Evolutionary conservation across 2,888 invertebrate genomes (phyloP).

Genomic region (Dryococelus australis): DNA sequence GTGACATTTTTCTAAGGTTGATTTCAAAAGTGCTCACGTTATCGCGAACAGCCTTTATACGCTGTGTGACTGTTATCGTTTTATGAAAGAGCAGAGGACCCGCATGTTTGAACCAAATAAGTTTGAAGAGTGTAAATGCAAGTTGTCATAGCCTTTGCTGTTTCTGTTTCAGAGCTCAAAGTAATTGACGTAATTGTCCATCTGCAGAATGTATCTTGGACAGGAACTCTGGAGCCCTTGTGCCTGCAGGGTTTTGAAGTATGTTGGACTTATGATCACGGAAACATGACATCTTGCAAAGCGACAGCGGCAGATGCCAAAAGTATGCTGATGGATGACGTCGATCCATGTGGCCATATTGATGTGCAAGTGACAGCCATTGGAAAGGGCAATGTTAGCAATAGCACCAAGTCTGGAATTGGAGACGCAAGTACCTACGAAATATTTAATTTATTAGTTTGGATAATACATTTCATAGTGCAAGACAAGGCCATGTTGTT

Average conservation of each 20-base stretch:
- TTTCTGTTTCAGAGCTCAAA: not conserved
- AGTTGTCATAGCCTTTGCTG: no score
- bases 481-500: no score
- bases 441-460: no score
- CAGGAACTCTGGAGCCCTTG: not conserved
- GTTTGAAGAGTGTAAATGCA: no score
- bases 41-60: no score
- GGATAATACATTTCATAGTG: no score
- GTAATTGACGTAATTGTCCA: not conserved
- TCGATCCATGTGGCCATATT: not conserved
- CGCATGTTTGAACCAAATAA: no score
- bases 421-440: no score
- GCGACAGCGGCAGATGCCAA: not conserved
- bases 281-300: not conserved
- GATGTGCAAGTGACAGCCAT: not conserved
- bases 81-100: no score
- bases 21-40: no score
- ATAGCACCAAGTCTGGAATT: not conserved
- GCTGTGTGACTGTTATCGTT: no score
- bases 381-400: not conserved
- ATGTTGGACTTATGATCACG: not conserved
- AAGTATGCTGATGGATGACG: not conserved
- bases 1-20: no score
- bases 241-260: not conserved
- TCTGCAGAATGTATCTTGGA: not conserved